Evolutionary conservation across 2,888 invertebrate genomes (phyloP).

Genomic region (Ophion ventricosus): DNA sequence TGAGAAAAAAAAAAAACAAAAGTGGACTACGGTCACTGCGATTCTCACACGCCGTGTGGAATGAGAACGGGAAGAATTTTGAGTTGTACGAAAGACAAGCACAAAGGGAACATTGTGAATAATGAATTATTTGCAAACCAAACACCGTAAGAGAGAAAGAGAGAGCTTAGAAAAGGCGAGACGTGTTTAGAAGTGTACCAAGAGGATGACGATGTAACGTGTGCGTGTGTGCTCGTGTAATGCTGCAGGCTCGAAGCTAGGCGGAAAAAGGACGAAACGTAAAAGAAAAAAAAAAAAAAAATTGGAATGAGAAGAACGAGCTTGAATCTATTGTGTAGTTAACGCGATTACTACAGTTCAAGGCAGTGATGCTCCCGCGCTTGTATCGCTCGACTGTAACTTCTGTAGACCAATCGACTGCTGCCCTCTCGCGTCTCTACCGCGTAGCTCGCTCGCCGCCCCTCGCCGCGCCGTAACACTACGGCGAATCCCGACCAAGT

Average conservation of each 20-base stretch:
- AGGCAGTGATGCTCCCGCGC: constrained; percentile 53
- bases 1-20: not conserved
- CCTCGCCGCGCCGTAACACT: not conserved
- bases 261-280: not conserved
- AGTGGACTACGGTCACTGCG: constrained; percentile 36
- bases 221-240: not conserved
- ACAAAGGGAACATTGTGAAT: constrained; percentile 32
- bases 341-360: constrained; percentile 38
- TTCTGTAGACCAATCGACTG: constrained; percentile 39
- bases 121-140: constrained; percentile 20
- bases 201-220: not conserved
- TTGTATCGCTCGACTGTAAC: constrained; percentile 57
- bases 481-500: constrained; percentile 42
- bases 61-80: constrained; percentile 42
- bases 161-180: not conserved
- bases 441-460: not conserved
- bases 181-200: not conserved
- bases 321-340: constrained; percentile 28
- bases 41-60: constrained; percentile 37
- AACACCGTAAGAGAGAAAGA: not conserved
- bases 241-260: not conserved
- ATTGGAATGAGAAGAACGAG: constrained; percentile 15
- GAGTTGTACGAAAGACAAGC: not conserved
- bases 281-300: not conserved
- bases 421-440: constrained; percentile 39